Conservation (phyloP, 2,888 invertebrate species). For the Morpho deidamia region DNA sequence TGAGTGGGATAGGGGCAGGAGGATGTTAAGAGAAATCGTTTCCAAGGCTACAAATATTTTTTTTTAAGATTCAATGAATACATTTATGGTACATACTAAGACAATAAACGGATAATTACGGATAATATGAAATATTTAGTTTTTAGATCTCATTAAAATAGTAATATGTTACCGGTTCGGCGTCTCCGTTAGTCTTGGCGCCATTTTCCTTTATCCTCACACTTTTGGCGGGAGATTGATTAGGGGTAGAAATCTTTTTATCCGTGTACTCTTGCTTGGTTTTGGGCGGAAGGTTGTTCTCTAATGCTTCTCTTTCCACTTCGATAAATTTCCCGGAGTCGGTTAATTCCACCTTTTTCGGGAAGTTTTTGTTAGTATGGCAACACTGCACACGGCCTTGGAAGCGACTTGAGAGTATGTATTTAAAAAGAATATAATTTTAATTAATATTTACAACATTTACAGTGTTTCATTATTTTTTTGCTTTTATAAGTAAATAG, state of each 20-base stretch:
- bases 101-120: too few species aligned
- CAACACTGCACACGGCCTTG: conserved; percentile 43
- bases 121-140: too few species aligned
- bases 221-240: conserved; percentile 61
- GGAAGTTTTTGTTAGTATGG: conserved; percentile 54
- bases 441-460: neutral
- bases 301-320: conserved; percentile 55
- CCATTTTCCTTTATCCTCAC: conserved; percentile 70
- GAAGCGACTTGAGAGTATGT: conserved; percentile 23
- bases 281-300: conserved; percentile 29
- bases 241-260: conserved; percentile 42
- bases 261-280: conserved; percentile 34
- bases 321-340: conserved; percentile 75
- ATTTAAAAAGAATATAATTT: neutral
- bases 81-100: too few species aligned
- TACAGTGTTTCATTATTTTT: neutral
- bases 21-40: too few species aligned
- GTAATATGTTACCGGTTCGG: conserved; percentile 32
- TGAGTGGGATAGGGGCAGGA: too few species aligned
- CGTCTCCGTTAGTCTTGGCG: conserved; percentile 50
- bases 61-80: too few species aligned
- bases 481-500: too few species aligned
- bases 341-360: conserved; percentile 72
- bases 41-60: too few species aligned
- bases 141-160: too few species aligned